These are phyloP conservation scores for Microhierax caerulescens DNA, from an alignment of 2,797 vertebrate species.

Conservation along the genomic window DNA sequence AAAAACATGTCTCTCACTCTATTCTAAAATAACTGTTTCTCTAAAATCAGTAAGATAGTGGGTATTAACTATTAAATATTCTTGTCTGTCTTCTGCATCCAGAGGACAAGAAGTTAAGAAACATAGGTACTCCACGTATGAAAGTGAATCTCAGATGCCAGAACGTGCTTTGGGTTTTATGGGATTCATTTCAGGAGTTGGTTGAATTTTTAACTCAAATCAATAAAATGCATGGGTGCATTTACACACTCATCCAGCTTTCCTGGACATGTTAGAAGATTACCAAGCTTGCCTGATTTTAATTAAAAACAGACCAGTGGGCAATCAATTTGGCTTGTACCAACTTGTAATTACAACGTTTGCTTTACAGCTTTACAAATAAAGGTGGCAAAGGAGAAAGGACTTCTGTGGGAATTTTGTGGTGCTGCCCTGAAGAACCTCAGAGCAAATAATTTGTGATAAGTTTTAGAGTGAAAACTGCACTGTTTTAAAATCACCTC, in stretches of 20 bases:
- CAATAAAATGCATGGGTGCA: constrained; percentile 43
- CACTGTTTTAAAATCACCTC: not conserved
- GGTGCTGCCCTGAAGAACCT: not conserved
- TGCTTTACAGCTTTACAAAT: constrained; percentile 20
- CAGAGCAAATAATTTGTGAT: not conserved
- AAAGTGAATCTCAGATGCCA: not conserved
- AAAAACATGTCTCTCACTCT: not conserved
- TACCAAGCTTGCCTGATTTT: constrained; percentile 52
- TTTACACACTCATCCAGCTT: constrained; percentile 8
- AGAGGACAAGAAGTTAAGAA: not conserved
- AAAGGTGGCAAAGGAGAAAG: not conserved
- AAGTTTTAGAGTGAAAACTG: not conserved
- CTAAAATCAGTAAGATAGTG: not conserved
- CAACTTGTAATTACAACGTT: constrained; percentile 59
- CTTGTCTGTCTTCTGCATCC: not conserved
- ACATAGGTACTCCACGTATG: not conserved
- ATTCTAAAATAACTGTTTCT: not conserved
- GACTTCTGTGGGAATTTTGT: not conserved
- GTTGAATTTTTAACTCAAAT: constrained; percentile 59
- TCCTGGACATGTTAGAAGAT: constrained; percentile 24
- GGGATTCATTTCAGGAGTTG: not conserved
- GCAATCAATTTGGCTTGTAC: constrained; percentile 67
- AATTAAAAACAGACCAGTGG: constrained; percentile 65
- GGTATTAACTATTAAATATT: not conserved
- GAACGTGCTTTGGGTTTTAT: not conserved